Base-by-base conservation (phyloP, 2,888 invertebrate genomes). In the Dorcus hopei region DNA sequence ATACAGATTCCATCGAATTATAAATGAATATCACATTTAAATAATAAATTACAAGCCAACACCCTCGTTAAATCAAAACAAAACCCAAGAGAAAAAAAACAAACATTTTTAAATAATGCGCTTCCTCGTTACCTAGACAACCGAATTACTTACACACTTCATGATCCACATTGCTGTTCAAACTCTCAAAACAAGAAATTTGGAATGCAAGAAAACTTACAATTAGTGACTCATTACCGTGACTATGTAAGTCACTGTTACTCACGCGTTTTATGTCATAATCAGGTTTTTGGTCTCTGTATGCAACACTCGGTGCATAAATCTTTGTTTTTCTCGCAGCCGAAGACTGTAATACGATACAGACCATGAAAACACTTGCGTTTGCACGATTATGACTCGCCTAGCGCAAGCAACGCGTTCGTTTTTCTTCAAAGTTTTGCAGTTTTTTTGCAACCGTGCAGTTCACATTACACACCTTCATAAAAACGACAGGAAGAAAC, bases 311-410 rank as follows among this genome's bases (percentile, higher is more conserved):
- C 26, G 26, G 26, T 33, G 26, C 26, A 33, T 33, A 33, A 5
- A 33, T 33, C 7, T 33, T 33, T 33, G 26, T 33, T 33, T 33
- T 33, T 33, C 26, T 33, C 26, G 68, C 68, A 62, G 56, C 58
- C 64, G 66, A 68, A 68, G 68, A 66, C 65, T 67, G 69, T 66
- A 69, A 69, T 68, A 57, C 52, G 53, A 64, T 55, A 61, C 64
- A 61, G 48, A 14, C 26, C 41, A 51, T 47, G 38, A 45, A 40
- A 42, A 60, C 51, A 47, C 55, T 49, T 50, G 51, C 41, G 49
- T 52, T 45, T 43, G 49, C 59, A 60, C 54, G 57, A 61, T 54
- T 56, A 38, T 7, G 16, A 1, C 42, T 42, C 16, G 42, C 26
- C 26, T 4, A 33, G 7, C 26, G 26, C 26, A 6, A 33, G 26